Evolutionary conservation across 2,113 vertebrate genomes (phyloP).

Genomic region (Melanostigma gelatinosum): DNA sequence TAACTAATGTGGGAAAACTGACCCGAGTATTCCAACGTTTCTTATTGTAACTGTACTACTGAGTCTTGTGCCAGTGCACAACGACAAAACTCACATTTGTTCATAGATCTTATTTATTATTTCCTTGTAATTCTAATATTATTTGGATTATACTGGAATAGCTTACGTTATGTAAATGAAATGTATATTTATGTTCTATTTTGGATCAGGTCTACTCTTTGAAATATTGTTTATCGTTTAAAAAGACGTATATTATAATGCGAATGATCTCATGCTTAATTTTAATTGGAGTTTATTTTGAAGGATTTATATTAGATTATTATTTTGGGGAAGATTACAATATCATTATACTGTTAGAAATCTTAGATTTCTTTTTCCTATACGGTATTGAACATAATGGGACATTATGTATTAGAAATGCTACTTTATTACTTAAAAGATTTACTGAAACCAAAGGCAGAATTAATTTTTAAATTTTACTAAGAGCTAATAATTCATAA

Average conservation of each 20-base stretch:
- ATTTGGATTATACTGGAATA: constrained; percentile 62
- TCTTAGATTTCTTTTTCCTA: constrained; percentile 53
- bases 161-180: constrained; percentile 65
- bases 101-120: constrained; percentile 78
- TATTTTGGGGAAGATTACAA: constrained; percentile 62
- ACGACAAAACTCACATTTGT: constrained; percentile 49
- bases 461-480: constrained; percentile 53
- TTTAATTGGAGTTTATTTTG: constrained; percentile 70
- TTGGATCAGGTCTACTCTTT: constrained; percentile 59
- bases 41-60: constrained; percentile 79
- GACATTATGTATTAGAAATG: constrained; percentile 56
- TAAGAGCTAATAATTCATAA: constrained; percentile 44
- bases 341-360: constrained; percentile 47
- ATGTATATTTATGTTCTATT: constrained; percentile 73
- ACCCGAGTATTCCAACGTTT: constrained; percentile 46
- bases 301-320: constrained; percentile 62
- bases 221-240: constrained; percentile 52
- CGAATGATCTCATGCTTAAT: constrained; percentile 50
- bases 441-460: constrained; percentile 72
- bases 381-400: constrained; percentile 29
- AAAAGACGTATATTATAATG: constrained; percentile 50
- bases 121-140: constrained; percentile 66
- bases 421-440: constrained; percentile 61
- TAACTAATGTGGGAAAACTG: constrained; percentile 31
- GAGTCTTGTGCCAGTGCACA: constrained; percentile 71